Conservation (phyloP, 2,888 invertebrate species). For the Dynastes hyllus region DNA sequence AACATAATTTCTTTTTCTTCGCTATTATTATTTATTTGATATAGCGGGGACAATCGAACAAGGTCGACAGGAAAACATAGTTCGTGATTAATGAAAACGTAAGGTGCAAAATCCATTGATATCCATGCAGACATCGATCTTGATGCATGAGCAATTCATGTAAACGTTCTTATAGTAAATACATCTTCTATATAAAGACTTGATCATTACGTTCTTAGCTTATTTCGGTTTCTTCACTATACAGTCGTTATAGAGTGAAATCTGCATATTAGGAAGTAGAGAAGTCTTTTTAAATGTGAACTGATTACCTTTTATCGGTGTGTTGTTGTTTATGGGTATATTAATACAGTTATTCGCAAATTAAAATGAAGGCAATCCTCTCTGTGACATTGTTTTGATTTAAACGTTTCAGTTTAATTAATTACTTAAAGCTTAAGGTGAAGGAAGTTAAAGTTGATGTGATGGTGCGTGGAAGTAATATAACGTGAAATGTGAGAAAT, state of each 20-base stretch:
- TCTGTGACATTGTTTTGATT: not conserved
- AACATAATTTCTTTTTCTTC: not conserved
- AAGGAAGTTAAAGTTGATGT: too few species aligned
- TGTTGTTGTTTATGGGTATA: not conserved
- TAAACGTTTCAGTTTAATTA: not conserved
- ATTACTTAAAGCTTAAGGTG: too few species aligned
- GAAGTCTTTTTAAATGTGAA: too few species aligned
- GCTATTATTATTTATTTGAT: not conserved
- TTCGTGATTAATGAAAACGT: not conserved
- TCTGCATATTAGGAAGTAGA: not conserved
- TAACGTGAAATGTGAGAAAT: too few species aligned
- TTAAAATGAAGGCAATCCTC: too few species aligned
- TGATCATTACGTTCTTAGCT: not conserved
- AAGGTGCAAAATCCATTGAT: conserved; percentile 3
- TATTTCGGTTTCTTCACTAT: not conserved
- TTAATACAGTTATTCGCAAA: too few species aligned
- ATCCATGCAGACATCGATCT: conserved; percentile 20
- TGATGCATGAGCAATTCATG: conserved; percentile 8
- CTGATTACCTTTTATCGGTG: not conserved
- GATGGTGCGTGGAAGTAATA: too few species aligned
- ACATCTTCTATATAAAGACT: conserved; percentile 19
- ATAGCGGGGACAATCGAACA: conserved; percentile 11
- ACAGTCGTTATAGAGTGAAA: not conserved
- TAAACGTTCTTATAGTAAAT: not conserved
- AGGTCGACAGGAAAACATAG: conserved; percentile 24